A percentile compares a stretch with the other conserved stretches of the same genome.
phyloP scores from a whole-genome alignment of 2,113 vertebrate species.

The Tiliqua scincoides region DNA sequence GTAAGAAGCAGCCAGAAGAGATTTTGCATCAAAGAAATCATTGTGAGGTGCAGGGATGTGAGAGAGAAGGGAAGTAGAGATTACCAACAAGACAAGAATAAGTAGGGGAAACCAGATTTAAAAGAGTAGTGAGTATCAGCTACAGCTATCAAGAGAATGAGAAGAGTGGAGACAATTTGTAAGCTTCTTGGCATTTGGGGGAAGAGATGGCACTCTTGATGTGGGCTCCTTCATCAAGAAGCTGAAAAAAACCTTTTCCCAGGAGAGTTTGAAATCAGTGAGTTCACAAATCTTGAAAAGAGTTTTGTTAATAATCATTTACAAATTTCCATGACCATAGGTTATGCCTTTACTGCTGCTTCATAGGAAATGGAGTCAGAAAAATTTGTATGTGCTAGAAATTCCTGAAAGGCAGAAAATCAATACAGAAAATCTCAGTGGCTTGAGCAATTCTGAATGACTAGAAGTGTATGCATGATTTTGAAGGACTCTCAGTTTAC shows the following conservation, averaged over 20 bases:
- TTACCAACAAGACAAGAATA: background rate
- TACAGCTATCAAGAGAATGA: background rate
- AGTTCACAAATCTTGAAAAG: background rate
- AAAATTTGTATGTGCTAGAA: too few species aligned
- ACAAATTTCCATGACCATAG: background rate
- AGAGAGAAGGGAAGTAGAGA: background rate
- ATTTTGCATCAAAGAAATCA: background rate
- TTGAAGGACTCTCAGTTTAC: too few species aligned
- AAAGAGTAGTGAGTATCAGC: background rate
- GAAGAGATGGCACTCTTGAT: background rate
- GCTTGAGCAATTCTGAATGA: too few species aligned
- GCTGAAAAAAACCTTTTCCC: background rate
- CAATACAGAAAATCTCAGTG: too few species aligned
- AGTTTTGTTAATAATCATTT: background rate
- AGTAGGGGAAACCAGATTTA: too few species aligned
- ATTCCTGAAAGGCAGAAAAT: too few species aligned
- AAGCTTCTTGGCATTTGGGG: background rate
- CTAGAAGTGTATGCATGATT: too few species aligned
- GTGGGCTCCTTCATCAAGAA: too few species aligned
- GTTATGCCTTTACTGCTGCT: background rate
- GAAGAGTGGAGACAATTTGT: background rate
- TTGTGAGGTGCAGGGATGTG: background rate
- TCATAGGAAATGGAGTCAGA: too few species aligned
- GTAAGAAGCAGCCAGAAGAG: too few species aligned
- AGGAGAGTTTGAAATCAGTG: background rate